Percentiles rank a stretch among this genome's conserved stretches.
Evolutionary conservation across 1,140 invertebrate genomes (phyloP).

Genomic region (Solen grandis): DNA sequence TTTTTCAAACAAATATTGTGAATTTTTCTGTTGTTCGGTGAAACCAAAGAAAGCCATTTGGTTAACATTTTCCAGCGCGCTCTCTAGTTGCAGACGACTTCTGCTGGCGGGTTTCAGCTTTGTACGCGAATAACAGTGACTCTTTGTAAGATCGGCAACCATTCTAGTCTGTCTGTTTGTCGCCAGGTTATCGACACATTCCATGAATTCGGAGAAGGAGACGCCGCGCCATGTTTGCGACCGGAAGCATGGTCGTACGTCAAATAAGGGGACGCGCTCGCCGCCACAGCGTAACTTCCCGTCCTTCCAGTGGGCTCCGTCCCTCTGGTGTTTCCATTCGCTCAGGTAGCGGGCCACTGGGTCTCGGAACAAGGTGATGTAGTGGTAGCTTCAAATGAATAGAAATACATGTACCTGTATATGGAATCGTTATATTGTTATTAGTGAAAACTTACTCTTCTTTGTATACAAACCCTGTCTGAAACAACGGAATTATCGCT

Average conservation of each 20-base stretch:
- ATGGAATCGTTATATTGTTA: not conserved
- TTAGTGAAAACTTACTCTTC: not conserved
- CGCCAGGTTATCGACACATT: slow-evolving; percentile 94
- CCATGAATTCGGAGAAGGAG: slow-evolving; percentile 89
- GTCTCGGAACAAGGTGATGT: slow-evolving; percentile 95
- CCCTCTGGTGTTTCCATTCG: slow-evolving; percentile 95
- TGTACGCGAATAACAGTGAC: slow-evolving; percentile 95
- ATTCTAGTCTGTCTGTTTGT: slow-evolving; percentile 97
- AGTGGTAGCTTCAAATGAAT: slow-evolving; percentile 88
- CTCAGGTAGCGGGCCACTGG: slow-evolving; percentile 94
- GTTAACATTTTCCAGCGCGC: slow-evolving; percentile 95
- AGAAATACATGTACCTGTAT: not conserved
- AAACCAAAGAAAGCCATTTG: slow-evolving; percentile 98
- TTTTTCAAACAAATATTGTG: slow-evolving; percentile 97
- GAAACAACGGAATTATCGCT: not conserved
- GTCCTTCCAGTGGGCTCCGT: slow-evolving; percentile 94
- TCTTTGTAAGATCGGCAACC: slow-evolving; percentile 91
- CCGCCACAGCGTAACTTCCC: slow-evolving; percentile 81
- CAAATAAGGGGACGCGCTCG: slow-evolving; percentile 86
- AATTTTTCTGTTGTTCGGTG: slow-evolving; percentile 95
- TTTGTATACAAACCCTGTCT: not conserved
- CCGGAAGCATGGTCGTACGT: slow-evolving; percentile 82
- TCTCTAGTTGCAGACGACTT: slow-evolving; percentile 91
- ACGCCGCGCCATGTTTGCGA: slow-evolving; percentile 84
- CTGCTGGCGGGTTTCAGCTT: slow-evolving; percentile 85